These are phyloP conservation scores for Andrena camellia DNA, from an alignment of 2,888 invertebrate species.

Conservation along the genomic window DNA sequence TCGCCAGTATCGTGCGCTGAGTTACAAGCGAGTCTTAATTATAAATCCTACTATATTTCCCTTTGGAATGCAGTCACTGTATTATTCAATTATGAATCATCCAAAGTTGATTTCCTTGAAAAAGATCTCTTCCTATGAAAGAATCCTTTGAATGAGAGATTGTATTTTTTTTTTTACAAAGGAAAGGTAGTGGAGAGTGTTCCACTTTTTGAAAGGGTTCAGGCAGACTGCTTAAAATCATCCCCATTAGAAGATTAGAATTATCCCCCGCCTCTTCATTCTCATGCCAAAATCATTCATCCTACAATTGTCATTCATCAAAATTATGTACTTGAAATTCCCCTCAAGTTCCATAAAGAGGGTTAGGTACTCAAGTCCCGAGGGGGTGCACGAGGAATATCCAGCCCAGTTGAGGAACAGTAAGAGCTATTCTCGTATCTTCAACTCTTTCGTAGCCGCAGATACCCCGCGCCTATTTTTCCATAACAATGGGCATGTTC, in stretches of 20 bases:
- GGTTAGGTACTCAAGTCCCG: background rate
- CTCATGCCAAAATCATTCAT: background rate
- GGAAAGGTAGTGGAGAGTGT: no score
- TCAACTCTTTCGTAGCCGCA: background rate
- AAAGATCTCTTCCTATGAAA: no score
- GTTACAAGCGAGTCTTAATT: slow-evolving; percentile 20
- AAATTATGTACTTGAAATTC: background rate
- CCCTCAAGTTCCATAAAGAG: background rate
- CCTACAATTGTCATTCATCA: background rate
- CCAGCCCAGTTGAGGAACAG: background rate
- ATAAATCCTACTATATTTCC: background rate
- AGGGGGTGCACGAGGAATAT: background rate
- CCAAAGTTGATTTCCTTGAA: no score
- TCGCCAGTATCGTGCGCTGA: slow-evolving; percentile 7
- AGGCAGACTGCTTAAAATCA: no score
- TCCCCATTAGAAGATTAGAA: no score
- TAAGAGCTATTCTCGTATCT: background rate
- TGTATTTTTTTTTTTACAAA: no score
- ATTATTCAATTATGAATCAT: no score
- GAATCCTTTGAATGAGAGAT: no score
- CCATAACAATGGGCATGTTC: slow-evolving; percentile 12
- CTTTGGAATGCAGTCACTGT: no score
- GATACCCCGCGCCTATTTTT: slow-evolving; percentile 13
- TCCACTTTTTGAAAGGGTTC: no score
- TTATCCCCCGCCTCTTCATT: background rate